Evolutionary conservation across 2,797 vertebrate genomes (phyloP).

Genomic region (Aythya fuligula): DNA sequence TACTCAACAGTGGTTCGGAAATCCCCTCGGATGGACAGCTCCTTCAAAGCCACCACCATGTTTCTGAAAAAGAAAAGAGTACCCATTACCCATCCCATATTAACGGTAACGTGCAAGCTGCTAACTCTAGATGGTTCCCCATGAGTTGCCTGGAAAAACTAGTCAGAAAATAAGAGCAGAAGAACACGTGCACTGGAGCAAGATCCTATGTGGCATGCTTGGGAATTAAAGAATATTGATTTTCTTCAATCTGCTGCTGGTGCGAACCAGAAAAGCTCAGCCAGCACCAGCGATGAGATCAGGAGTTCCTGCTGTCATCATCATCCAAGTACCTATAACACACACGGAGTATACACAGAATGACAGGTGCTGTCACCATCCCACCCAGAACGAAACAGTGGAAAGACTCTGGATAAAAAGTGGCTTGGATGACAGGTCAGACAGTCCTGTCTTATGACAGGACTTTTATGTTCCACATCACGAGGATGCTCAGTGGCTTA

Average conservation of each 20-base stretch:
- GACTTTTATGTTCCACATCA: neutral
- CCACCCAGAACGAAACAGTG: neutral
- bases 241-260: neutral
- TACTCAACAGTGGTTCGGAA: constrained; percentile 99
- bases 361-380: neutral
- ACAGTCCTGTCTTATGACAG: neutral
- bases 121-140: neutral
- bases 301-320: neutral
- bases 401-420: neutral
- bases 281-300: neutral
- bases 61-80: constrained; percentile 82
- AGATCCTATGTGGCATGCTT: neutral
- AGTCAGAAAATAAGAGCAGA: neutral
- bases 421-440: neutral
- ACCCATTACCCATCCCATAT: neutral
- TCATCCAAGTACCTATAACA: accelerated
- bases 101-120: accelerated
- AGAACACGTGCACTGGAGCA: neutral
- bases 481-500: neutral
- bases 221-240: neutral
- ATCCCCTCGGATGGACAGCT: constrained; percentile 96
- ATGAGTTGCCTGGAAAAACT: neutral
- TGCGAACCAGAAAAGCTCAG: neutral
- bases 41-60: constrained; percentile 98
- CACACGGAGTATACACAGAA: neutral